Evolutionary conservation across 1,140 invertebrate genomes (phyloP).

Genomic region (Drosophila sucinea): DNA sequence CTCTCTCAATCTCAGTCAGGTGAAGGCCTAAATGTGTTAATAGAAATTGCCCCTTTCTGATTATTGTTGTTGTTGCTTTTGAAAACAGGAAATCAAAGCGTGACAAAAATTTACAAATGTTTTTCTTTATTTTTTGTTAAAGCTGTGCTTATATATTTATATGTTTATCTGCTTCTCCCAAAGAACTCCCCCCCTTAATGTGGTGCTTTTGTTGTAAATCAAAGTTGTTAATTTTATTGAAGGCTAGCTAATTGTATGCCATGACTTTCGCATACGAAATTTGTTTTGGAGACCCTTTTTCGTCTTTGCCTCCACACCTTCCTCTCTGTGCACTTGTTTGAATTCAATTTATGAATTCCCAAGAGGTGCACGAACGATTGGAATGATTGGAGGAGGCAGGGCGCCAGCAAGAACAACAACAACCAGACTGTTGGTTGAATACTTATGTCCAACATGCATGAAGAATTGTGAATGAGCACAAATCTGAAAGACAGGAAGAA

Average conservation of each 20-base stretch:
- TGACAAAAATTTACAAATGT: constrained; percentile 63
- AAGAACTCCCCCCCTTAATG: constrained; percentile 30
- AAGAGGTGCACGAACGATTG: not conserved
- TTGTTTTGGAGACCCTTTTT: constrained; percentile 20
- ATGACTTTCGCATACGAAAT: constrained; percentile 55
- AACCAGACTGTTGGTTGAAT: not conserved
- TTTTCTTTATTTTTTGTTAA: constrained; percentile 18
- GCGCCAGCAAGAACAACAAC: not conserved
- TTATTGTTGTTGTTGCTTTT: constrained; percentile 27
- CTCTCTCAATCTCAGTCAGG: constrained; percentile 9
- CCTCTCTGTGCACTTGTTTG: not conserved
- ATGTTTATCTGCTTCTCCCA: not conserved
- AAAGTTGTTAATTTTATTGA: constrained; percentile 70
- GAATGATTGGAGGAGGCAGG: constrained; percentile 1
- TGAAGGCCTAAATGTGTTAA: constrained; percentile 62
- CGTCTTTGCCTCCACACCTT: not conserved
- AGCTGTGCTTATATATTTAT: constrained; percentile 22
- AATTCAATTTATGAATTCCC: constrained; percentile 18
- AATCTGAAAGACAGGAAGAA: not conserved
- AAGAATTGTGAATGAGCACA: constrained; percentile 2
- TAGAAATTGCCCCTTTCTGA: constrained; percentile 57
- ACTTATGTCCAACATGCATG: constrained; percentile 4
- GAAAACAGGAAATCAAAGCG: constrained; percentile 69
- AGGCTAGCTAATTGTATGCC: constrained; percentile 32
- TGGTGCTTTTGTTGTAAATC: constrained; percentile 36